Base-by-base conservation (phyloP, 2,888 invertebrate genomes). In the Oligia fasciuncula region DNA sequence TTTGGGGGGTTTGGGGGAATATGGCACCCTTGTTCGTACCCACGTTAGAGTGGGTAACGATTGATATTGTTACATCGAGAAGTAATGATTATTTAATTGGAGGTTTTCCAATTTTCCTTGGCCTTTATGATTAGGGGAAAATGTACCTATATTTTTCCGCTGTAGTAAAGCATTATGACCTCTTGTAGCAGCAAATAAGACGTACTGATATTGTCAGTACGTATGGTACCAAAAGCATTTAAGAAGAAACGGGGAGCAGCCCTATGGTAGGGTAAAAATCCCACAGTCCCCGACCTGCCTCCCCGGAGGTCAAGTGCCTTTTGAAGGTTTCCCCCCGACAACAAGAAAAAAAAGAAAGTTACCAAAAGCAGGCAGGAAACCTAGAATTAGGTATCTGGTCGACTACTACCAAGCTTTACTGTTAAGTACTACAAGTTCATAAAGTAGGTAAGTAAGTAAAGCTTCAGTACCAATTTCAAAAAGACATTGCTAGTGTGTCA, bases 1-100 rank as follows among this genome's bases (percentile, higher is more conserved):
- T 92, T 92, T 93, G 90, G 90, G 91, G 92, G 89, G 89, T 87
- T 78, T 79, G 84, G 84, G 87, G 82, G 88, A 83, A 85, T 87
- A 85, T 87, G 84, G 79, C 80, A 79, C 84, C 89, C 87, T 80
- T 83, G 84, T 85, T 79, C 85, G 80, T 75, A 75, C 79, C 68
- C n/a, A 62, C 78, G 77, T 74, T 76, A 77, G 76, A 86, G 73
- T 71, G 76, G 74, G 76, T 70, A 77, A 76, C 85, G 86, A 89
- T 90, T 90, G 88, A 85, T 89, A 90, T 89, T 80, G 81, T 84
- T 84, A 85, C 80, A 80, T 76, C 60, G 73, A 43, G 74, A 77
- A 60, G 69, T 74, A 76, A 86, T 86, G 73, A 76, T 78, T 63
- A 68, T 79, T 79, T 88, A 88, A 89, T 86, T 80, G 81, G 63